phyloP scores from a whole-genome alignment of 2,113 vertebrate species.

The Pungitius pungitius region DNA sequence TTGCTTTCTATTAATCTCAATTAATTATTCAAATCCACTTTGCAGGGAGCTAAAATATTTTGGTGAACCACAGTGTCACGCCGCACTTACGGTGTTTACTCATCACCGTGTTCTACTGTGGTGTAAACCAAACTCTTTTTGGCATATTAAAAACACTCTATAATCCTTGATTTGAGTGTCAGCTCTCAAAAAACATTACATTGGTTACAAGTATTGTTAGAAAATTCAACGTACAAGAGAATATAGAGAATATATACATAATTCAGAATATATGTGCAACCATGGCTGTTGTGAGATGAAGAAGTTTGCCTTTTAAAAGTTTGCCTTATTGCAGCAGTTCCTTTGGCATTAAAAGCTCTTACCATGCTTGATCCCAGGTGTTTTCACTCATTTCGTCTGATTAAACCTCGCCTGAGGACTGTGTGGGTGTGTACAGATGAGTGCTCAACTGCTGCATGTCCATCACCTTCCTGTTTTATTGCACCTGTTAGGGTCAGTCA shows the following conservation, averaged over 20 bases:
- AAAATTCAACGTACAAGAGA: constrained; percentile 18
- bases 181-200: neutral
- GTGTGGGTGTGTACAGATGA: constrained; percentile 62
- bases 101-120: neutral
- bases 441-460: constrained; percentile 60
- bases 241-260: too few species aligned
- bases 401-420: constrained; percentile 61
- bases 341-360: constrained; percentile 38
- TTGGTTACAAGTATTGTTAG: neutral
- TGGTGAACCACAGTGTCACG: neutral
- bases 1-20: constrained; percentile 9
- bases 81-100: neutral
- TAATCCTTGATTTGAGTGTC: constrained; percentile 9
- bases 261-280: neutral
- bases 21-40: constrained; percentile 7
- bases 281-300: constrained; percentile 4
- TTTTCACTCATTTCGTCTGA: constrained; percentile 60
- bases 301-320: constrained; percentile 35
- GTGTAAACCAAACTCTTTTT: constrained; percentile 1
- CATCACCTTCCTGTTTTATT: constrained; percentile 54
- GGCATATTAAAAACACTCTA: constrained; percentile 4
- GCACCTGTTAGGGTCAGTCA: constrained; percentile 62
- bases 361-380: constrained; percentile 49
- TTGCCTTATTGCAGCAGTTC: constrained; percentile 32
- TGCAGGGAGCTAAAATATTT: constrained; percentile 12